Conservation (phyloP, 2,113 vertebrate genomes). For the Melanostigma gelatinosum region DNA sequence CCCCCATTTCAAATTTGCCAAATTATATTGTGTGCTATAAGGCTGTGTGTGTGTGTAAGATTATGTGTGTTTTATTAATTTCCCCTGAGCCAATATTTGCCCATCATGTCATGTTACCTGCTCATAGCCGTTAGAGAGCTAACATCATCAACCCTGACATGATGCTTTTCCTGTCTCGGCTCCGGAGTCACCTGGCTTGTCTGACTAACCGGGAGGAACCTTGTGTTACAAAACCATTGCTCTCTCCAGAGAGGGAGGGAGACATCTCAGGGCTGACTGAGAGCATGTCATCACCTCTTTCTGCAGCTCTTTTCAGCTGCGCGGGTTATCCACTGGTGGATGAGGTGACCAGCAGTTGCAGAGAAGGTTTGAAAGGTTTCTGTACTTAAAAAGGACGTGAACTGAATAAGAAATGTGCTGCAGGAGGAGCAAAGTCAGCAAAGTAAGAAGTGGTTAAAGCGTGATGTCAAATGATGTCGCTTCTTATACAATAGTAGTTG, state of each 20-base stretch:
- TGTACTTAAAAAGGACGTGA: not conserved
- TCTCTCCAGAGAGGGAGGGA: not conserved
- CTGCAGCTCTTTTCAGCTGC: conserved; percentile 28
- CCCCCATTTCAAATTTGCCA: conserved; percentile 13
- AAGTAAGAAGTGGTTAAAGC: not conserved
- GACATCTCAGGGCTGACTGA: conserved; percentile 19
- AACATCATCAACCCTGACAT: conserved; percentile 22
- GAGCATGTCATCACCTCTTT: conserved; percentile 16
- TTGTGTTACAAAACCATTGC: conserved; percentile 7
- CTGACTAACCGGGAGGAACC: conserved; percentile 13
- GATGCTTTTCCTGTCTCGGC: conserved; percentile 11
- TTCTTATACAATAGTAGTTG: not conserved
- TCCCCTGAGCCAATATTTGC: not conserved
- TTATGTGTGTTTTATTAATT: conserved; percentile 17
- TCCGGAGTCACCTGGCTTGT: not conserved
- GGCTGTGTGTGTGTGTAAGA: not conserved
- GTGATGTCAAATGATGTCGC: not conserved
- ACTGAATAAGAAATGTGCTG: not conserved
- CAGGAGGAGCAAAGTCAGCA: not conserved
- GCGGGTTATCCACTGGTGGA: not conserved
- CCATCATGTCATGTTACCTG: conserved; percentile 16
- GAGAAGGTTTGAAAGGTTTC: conserved; percentile 14
- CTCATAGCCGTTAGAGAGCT: conserved; percentile 7
- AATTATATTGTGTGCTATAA: not conserved
- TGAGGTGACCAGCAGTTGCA: conserved; percentile 7